Evolutionary conservation across 1,140 invertebrate species (phyloP).

Genomic region (Drosophila kanapiae): DNA sequence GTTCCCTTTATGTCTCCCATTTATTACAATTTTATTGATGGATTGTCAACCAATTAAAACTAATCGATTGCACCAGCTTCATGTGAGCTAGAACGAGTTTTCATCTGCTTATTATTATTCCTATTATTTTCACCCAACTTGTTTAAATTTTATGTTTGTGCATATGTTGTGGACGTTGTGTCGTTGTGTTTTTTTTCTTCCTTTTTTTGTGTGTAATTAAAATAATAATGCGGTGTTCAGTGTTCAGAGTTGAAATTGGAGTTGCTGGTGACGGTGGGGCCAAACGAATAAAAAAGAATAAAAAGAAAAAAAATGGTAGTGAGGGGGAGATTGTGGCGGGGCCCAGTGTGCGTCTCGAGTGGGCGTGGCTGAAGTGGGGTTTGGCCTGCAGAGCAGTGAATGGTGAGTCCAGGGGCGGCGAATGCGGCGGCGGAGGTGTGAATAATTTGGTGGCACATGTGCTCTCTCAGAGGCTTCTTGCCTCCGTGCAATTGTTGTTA

Average conservation of each 20-base stretch:
- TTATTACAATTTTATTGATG: background rate
- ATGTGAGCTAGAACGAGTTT: background rate
- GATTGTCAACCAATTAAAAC: background rate
- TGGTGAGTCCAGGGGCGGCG: slow-evolving; percentile 1
- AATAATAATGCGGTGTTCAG: slow-evolving; percentile 71
- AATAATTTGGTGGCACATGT: slow-evolving; percentile 76
- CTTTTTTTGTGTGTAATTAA: slow-evolving; percentile 74
- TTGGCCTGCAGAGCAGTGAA: background rate
- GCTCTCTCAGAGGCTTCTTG: slow-evolving; percentile 42
- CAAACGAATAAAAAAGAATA: background rate
- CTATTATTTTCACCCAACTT: slow-evolving; percentile 15
- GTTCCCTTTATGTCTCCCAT: background rate
- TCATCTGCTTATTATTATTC: background rate
- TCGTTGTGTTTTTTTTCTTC: background rate
- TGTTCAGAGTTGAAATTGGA: slow-evolving; percentile 46
- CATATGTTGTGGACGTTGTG: slow-evolving; percentile 22
- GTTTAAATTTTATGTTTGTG: slow-evolving; percentile 16
- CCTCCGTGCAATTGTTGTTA: slow-evolving; percentile 46
- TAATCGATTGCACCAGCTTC: background rate
- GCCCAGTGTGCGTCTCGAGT: slow-evolving; percentile 61
- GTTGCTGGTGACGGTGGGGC: slow-evolving; percentile 8
- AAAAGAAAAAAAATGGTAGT: background rate
- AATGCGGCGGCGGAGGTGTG: slow-evolving; percentile 50
- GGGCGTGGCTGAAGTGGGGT: slow-evolving; percentile 45
- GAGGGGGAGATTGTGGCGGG: slow-evolving; percentile 27